Conservation (phyloP, 2,113 vertebrate genomes). For the Myiagra hebetior region DNA sequence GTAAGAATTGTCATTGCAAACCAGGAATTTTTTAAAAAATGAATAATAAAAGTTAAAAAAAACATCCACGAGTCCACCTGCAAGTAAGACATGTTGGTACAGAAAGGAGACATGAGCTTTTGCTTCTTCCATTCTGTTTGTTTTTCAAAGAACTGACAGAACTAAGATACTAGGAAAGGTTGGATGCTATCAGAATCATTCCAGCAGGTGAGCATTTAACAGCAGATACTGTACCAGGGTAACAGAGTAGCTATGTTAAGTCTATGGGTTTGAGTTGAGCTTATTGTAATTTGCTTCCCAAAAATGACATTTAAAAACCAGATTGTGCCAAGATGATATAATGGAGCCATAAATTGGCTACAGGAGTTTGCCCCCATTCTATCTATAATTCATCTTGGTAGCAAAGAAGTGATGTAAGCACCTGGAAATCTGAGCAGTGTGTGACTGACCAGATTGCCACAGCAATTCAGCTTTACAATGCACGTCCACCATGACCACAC, state of each 20-base stretch:
- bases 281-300: not conserved
- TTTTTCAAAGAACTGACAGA: not conserved
- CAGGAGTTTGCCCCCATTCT: not conserved
- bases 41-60: conserved; percentile 50
- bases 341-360: fast-evolving
- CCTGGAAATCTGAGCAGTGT: not conserved
- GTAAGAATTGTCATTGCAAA: conserved; percentile 68
- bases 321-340: not conserved
- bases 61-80: conserved; percentile 42
- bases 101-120: not conserved
- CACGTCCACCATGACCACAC: not conserved
- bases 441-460: not conserved
- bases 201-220: not conserved
- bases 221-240: conserved; percentile 36
- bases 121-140: not conserved
- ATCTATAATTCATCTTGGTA: not conserved
- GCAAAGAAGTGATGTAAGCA: not conserved
- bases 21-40: not conserved
- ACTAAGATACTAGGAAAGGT: not conserved
- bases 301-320: not conserved
- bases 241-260: not conserved
- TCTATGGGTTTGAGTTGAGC: not conserved
- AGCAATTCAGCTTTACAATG: not conserved
- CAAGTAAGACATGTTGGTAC: conserved; percentile 23
- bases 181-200: not conserved